phyloP scores from a whole-genome alignment of 2,113 vertebrate genomes.

The Pelvicachromis taeniatus region DNA sequence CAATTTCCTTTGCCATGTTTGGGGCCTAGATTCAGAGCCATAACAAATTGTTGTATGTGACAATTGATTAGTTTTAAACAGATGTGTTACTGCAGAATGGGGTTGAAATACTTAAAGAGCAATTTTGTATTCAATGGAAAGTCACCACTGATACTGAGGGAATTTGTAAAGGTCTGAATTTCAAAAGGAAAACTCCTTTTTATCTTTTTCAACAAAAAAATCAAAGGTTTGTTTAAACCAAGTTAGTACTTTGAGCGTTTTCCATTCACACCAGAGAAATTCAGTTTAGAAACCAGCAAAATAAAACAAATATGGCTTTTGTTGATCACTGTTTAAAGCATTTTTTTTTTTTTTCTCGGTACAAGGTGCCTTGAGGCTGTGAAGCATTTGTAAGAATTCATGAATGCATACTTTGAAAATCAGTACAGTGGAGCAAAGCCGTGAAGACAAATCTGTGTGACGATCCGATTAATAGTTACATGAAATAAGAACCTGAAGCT shows the following conservation, averaged over 20 bases:
- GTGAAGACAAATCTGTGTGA: background rate
- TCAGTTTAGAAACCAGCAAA: background rate
- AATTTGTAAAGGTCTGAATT: background rate
- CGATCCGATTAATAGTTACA: background rate
- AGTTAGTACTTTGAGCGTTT: background rate
- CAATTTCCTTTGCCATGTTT: background rate
- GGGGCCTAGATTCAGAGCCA: background rate
- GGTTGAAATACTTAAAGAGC: background rate
- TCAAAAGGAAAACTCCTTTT: background rate
- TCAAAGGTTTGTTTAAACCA: background rate
- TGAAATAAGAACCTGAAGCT: background rate
- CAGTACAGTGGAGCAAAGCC: background rate
- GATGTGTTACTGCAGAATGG: background rate
- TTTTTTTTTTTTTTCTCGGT: background rate
- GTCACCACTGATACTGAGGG: background rate
- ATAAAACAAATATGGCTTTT: background rate
- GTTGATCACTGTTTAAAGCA: background rate
- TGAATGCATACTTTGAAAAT: rapidly evolving
- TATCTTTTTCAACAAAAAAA: background rate
- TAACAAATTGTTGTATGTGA: background rate
- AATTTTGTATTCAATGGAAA: background rate
- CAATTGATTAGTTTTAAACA: background rate
- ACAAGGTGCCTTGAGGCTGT: background rate
- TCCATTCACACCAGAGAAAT: background rate
- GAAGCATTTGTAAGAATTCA: background rate